Base-by-base conservation (phyloP, 1,140 invertebrate genomes). In the Mactra quadrangularis region DNA sequence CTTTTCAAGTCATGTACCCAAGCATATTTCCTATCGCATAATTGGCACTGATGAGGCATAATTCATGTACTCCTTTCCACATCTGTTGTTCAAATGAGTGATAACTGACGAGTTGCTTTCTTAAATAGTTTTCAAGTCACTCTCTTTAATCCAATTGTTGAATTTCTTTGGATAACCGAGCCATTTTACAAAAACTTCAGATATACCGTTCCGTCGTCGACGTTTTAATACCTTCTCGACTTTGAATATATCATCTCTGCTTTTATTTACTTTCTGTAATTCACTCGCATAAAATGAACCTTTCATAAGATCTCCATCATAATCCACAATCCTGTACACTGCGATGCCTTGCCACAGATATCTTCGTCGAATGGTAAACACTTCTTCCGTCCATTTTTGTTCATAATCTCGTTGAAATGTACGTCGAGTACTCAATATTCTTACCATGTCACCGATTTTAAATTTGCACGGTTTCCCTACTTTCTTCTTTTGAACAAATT, bases 391-490 rank as follows among this genome's bases (percentile, higher is more conserved):
- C 59, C 59, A 66, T 47, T 66, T 66, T 13, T 66, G 62, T 47
- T 66, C 62, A 47, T 66, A 66, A 47, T 66, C 62, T 6, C 62
- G 62, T 22, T 66, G 62, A 66, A 66, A 66, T 66, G 62, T 66
- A 3, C 41, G 62, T 22, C 25, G n/a, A 38, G 41, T 45, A 38
- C 38, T 66, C 9, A 38, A 66, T 1, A 66, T 66, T 29, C 62
- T 45, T 7, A 66, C 62, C 25, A 66, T 31, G 38, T 45, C 62
- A 25, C 62, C 41, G 3, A 66, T 3, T 47, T 66, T 66, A 27
- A 66, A 47, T 47, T 47, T 66, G 41, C 2, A 41, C 45, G 22
- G 38, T 7, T 27, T 9, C 33, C 13, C 31, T 1, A 1, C 27
- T 59, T 15, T 59, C 25, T 55, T 22, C 52, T 59, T 59, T 59